phyloP scores from a whole-genome alignment of 2,888 invertebrate genomes.

The Drosophila prolongata region DNA sequence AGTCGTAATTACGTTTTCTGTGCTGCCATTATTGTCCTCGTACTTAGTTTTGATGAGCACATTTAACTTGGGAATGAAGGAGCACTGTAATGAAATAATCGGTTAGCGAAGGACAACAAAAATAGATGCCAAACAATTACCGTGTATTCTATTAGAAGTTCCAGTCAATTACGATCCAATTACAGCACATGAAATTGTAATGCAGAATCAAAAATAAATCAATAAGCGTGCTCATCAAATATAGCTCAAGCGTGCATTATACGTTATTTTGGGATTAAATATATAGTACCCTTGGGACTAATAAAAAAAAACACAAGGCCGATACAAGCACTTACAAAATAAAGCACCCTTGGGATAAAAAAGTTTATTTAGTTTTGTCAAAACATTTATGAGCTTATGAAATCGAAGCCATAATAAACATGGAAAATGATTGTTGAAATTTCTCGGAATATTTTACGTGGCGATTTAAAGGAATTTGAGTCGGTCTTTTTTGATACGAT shows the following conservation, averaged over 20 bases:
- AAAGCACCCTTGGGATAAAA: neutral
- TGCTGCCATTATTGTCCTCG: constrained; percentile 94
- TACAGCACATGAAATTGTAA: constrained; percentile 37
- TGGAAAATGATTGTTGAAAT: neutral
- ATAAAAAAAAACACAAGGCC: neutral
- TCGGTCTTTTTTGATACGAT: neutral
- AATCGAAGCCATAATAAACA: neutral
- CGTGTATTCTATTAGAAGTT: constrained; percentile 87
- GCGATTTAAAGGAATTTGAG: neutral
- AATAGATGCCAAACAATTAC: constrained; percentile 85
- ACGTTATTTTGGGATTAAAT: constrained; percentile 8
- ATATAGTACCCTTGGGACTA: neutral
- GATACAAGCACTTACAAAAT: neutral
- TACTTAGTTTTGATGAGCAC: constrained; percentile 95
- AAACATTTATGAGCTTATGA: neutral
- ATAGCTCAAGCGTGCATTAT: constrained; percentile 6
- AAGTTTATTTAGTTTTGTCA: neutral
- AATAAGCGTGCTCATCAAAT: constrained; percentile 29
- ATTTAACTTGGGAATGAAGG: constrained; percentile 93
- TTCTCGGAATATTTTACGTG: too few species aligned
- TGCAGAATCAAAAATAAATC: constrained; percentile 22
- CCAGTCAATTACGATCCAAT: constrained; percentile 22
- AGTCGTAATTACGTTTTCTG: constrained; percentile 93
- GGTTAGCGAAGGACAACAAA: constrained; percentile 15
- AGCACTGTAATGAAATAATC: constrained; percentile 88